These are phyloP conservation scores for Acrobasis repandana DNA, from an alignment of 2,888 invertebrate genomes.

Conservation along the genomic window DNA sequence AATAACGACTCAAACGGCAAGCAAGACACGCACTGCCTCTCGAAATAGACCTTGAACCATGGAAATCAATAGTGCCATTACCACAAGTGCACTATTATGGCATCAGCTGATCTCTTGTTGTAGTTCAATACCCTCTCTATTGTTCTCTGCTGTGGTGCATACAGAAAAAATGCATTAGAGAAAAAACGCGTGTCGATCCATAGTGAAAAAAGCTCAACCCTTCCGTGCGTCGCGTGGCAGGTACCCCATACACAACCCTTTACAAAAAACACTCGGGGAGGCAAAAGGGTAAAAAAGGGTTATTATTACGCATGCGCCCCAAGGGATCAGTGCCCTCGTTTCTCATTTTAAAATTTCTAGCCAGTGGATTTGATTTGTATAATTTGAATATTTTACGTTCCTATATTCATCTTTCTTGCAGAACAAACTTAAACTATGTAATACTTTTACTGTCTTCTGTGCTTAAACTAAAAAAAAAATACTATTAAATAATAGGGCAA, in stretches of 20 bases:
- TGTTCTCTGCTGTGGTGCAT: slow-evolving; percentile 58
- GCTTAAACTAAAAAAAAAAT: too few relatives aligned
- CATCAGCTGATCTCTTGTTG: slow-evolving; percentile 76
- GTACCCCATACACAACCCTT: slow-evolving; percentile 81
- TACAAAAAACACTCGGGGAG: slow-evolving; percentile 77
- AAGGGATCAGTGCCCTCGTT: slow-evolving; percentile 74
- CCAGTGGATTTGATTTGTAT: slow-evolving; percentile 42
- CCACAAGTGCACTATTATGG: slow-evolving; percentile 75
- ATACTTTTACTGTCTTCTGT: too few relatives aligned
- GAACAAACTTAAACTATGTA: background rate
- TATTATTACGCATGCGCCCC: slow-evolving; percentile 78
- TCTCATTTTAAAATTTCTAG: slow-evolving; percentile 68
- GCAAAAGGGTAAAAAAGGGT: slow-evolving; percentile 82
- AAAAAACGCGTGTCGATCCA: slow-evolving; percentile 61
- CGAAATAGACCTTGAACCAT: slow-evolving; percentile 64
- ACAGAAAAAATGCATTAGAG: slow-evolving; percentile 65
- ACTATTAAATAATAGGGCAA: too few relatives aligned
- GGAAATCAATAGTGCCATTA: slow-evolving; percentile 70
- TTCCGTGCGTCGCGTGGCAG: slow-evolving; percentile 76
- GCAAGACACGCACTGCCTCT: slow-evolving; percentile 29
- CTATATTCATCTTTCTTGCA: background rate
- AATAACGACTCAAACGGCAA: background rate
- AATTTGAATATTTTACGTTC: slow-evolving; percentile 20
- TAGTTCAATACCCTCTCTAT: slow-evolving; percentile 78
- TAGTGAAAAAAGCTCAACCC: slow-evolving; percentile 76